Conservation (phyloP, 2,888 invertebrate genomes). For the Scaptomyza tumidula region DNA sequence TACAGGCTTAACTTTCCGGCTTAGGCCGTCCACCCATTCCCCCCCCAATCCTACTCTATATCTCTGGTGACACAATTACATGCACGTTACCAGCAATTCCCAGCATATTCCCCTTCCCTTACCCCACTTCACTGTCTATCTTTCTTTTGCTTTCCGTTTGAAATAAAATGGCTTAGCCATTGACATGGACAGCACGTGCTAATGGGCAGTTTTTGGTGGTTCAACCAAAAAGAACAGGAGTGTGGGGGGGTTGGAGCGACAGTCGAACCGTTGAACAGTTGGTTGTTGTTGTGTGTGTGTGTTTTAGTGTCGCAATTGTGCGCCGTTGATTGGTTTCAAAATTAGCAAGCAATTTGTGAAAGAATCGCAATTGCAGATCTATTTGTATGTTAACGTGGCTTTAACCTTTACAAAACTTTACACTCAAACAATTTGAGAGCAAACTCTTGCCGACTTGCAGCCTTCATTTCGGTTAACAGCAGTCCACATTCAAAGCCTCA, state of each 20-base stretch:
- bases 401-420: background rate
- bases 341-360: constrained; percentile 56
- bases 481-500: constrained; percentile 35
- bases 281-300: constrained; percentile 5
- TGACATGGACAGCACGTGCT: constrained; percentile 76
- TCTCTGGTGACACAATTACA: constrained; percentile 75
- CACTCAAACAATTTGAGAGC: too few relatives aligned
- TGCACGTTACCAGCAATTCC: constrained; percentile 56
- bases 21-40: constrained; percentile 13
- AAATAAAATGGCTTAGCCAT: constrained; percentile 61
- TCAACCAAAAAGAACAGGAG: constrained; percentile 7
- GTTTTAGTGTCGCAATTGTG: constrained; percentile 27
- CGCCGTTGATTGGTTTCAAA: constrained; percentile 40
- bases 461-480: background rate
- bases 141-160: background rate
- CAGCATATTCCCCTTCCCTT: background rate
- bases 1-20: constrained; percentile 64
- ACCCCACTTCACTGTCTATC: background rate
- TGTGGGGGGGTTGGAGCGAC: background rate
- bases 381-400: background rate
- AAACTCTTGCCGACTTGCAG: too few relatives aligned
- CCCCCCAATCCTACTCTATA: background rate
- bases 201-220: constrained; percentile 64
- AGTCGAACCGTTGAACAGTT: constrained; percentile 4
- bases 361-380: constrained; percentile 23